Conservation (phyloP, 2,888 invertebrate species). For the Idaea biselata region DNA sequence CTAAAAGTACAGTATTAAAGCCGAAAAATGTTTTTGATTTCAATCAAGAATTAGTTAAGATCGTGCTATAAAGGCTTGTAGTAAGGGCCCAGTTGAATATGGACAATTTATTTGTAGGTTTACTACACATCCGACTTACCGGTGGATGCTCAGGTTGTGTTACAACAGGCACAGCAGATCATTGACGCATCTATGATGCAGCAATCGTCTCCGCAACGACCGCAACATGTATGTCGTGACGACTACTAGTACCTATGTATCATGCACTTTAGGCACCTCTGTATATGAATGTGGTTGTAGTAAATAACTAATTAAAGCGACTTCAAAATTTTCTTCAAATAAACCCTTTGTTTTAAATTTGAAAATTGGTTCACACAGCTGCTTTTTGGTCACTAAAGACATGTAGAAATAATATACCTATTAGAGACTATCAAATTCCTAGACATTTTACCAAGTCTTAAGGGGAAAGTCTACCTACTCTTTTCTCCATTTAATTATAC, state of each 20-base stretch:
- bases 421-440: too few species aligned
- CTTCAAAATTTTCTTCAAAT: not conserved
- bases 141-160: slow-evolving; percentile 79
- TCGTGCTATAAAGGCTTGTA: too few species aligned
- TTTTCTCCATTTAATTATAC: too few species aligned
- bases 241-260: slow-evolving; percentile 47
- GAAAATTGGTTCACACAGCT: too few species aligned
- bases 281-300: slow-evolving; percentile 42
- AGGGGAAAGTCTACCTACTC: too few species aligned
- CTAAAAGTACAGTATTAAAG: too few species aligned
- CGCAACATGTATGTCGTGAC: slow-evolving; percentile 73
- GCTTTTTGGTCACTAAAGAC: too few species aligned
- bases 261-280: slow-evolving; percentile 45
- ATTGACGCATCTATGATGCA: slow-evolving; percentile 80
- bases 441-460: too few species aligned
- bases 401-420: slow-evolving; percentile 16
- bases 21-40: too few species aligned
- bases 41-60: too few species aligned
- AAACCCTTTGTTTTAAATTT: too few species aligned
- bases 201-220: slow-evolving; percentile 74
- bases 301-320: not conserved
- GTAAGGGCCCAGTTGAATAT: slow-evolving; percentile 7
- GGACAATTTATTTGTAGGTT: slow-evolving; percentile 76
- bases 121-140: slow-evolving; percentile 80
- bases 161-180: slow-evolving; percentile 79